Base-by-base conservation (phyloP, 2,797 vertebrate species). In the Gambusia yucatana region DNA sequence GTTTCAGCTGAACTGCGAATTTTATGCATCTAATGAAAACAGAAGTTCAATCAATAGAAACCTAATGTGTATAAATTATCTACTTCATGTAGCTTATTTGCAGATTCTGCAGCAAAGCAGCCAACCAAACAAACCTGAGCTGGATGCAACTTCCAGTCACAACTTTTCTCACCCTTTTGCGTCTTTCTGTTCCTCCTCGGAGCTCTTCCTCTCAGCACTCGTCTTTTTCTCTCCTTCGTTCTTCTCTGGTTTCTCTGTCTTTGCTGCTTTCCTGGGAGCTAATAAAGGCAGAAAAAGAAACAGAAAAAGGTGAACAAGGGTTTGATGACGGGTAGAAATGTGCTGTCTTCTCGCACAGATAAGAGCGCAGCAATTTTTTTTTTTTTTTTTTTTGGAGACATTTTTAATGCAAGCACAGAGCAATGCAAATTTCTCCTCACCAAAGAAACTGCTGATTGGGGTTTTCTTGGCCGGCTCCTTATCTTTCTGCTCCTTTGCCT, bases 381-480 rank as follows among this genome's bases (percentile, higher is more conserved):
- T n/a, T n/a, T n/a, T 20, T 48, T 52, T 55, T 55, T n/a, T 81
- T 79, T 22, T n/a, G 43, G 79, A 80, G 81, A 16, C 69, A 22
- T 83, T 78, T 77, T 83, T 87, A 85, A 77, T 88, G 90, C 83
- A 87, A 89, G 83, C 80, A 76, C 77, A 81, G 82, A 89, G 43
- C 73, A 83, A 92, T 91, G 90, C 89, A 87, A 89, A 91, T 89
- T 81, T n/a, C 39, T 65, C 28, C 95, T 95, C 91, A 98, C 97
- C 92, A 91, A 98, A 98, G 94, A 98, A 98, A 91, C 92, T 97
- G 94, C 94, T 96, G 90, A 97, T 94, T 2, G 92, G 85, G 6
- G 90, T 30, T 88, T 93, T 96, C 87, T 92, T 95, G 46, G 87
- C 87, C n/a, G 52, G 43, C 80, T 89, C 84, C 84, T 91, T 93